A percentile compares a stretch with the other conserved stretches of the same genome.
These are phyloP conservation scores for Physocephala rufipes DNA, from an alignment of 2,888 invertebrate species.

Conservation along the genomic window DNA sequence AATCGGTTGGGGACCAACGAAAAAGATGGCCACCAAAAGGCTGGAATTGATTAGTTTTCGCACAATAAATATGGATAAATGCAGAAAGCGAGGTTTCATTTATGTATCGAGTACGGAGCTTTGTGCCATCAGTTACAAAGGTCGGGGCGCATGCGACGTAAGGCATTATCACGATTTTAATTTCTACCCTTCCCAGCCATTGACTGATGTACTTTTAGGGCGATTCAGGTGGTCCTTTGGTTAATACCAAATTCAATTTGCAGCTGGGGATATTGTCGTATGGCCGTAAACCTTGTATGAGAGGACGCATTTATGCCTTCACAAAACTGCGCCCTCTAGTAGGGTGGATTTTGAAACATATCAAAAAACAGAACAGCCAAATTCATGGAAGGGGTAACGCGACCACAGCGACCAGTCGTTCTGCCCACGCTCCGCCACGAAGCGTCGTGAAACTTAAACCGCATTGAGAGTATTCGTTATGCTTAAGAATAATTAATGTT, in stretches of 20 bases:
- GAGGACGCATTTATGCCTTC: constrained; percentile 47
- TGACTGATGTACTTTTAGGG: constrained; percentile 49
- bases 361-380: neutral
- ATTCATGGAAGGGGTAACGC: no score
- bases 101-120: constrained; percentile 54
- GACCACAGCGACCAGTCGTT: no score
- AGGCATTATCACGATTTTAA: constrained; percentile 31
- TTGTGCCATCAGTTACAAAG: constrained; percentile 54
- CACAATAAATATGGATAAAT: constrained; percentile 52
- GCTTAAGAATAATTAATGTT: no score
- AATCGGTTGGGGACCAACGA: constrained; percentile 59
- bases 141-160: constrained; percentile 61
- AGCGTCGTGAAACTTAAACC: no score
- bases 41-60: constrained; percentile 52
- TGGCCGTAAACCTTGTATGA: constrained; percentile 49
- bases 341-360: constrained; percentile 47
- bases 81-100: constrained; percentile 47
- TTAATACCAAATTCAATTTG: constrained; percentile 45
- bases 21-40: constrained; percentile 34
- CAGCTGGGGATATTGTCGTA: constrained; percentile 60
- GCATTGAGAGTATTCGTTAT: no score
- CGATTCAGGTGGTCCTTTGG: constrained; percentile 63
- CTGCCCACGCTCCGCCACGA: no score
- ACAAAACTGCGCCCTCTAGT: constrained; percentile 47
- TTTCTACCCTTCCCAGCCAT: neutral